Base-by-base conservation (phyloP, 1,140 invertebrate genomes). In the Leguminivora glycinivorella region DNA sequence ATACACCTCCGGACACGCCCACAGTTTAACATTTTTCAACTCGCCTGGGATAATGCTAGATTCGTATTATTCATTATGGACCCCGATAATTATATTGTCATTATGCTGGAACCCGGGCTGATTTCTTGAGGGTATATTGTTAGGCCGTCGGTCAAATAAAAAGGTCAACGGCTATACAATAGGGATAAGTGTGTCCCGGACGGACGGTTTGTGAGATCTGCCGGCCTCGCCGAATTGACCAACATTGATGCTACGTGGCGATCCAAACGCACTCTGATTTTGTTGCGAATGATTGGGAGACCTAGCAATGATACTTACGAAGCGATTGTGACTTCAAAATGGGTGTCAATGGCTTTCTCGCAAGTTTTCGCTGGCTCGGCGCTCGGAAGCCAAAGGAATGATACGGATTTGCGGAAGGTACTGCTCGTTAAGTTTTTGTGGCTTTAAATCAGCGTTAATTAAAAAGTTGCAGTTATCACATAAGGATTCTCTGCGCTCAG, bases 21-120 rank as follows among this genome's bases (percentile, higher is more conserved):
- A 87, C 89, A 86, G 83, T 90, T 91, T 91, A 90, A 89, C 79
- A 88, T 87, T 87, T 87, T 87, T 85, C 76, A 79, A 83, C 81
- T 80, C 75, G 81, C 79, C 77, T 82, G 79, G 80, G 83, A 83
- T 82, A 85, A 85, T 77, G 73, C 83, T 88, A 88, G 84, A 81
- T 82, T 77, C 78, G 75, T 77, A 84, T 83, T 83, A 82, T 82
- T 87, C 83, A 81, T 84, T 87, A 83, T 82, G 76, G 75, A 78
- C 71, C 72, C 70, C 69, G 73, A 72, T 78, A 80, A 79, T 80
- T 79, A 82, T 80, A 74, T 68, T 73, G 76, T 80, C 80, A 75
- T 82, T 80, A 82, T 78, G 73, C 75, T 76, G 47, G 76, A 73
- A 69, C 69, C 67, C 73, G 72, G 71, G 66, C 72, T 26, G 43